Conservation (phyloP, 2,888 invertebrate species). For the Rotaria socialis region DNA sequence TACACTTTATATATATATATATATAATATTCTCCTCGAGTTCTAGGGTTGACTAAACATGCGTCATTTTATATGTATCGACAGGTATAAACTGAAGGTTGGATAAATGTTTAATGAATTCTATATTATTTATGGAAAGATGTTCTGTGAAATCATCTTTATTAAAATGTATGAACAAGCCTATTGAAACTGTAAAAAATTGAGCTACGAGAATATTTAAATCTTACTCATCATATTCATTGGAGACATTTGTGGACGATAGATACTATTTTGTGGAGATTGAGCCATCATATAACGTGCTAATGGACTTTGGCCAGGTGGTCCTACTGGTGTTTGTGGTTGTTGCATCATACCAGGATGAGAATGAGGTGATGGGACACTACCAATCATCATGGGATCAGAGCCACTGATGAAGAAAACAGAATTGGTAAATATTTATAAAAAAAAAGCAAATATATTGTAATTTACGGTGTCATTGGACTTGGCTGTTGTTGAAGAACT, state of each 20-base stretch:
- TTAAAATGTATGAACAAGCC: too few relatives aligned
- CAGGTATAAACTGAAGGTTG: too few relatives aligned
- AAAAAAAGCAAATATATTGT: background rate
- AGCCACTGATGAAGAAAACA: background rate
- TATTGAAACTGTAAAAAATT: too few relatives aligned
- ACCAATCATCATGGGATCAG: background rate
- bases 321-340: background rate
- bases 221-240: slow-evolving; percentile 36
- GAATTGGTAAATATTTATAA: background rate
- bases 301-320: background rate
- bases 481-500: background rate
- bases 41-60: too few relatives aligned
- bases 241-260: slow-evolving; percentile 33
- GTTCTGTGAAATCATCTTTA: too few relatives aligned
- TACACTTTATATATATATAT: too few relatives aligned
- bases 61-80: too few relatives aligned
- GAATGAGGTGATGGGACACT: background rate
- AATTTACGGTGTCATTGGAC: slow-evolving; percentile 4
- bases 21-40: too few relatives aligned
- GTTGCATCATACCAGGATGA: slow-evolving; percentile 25
- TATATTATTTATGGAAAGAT: too few relatives aligned
- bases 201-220: background rate
- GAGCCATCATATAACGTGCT: slow-evolving; percentile 28
- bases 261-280: background rate
- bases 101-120: too few relatives aligned